Evolutionary conservation across 2,113 vertebrate genomes (phyloP), one percentile per base, ranked within the genome.

Genomic region (Sturnus vulgaris): DNA sequence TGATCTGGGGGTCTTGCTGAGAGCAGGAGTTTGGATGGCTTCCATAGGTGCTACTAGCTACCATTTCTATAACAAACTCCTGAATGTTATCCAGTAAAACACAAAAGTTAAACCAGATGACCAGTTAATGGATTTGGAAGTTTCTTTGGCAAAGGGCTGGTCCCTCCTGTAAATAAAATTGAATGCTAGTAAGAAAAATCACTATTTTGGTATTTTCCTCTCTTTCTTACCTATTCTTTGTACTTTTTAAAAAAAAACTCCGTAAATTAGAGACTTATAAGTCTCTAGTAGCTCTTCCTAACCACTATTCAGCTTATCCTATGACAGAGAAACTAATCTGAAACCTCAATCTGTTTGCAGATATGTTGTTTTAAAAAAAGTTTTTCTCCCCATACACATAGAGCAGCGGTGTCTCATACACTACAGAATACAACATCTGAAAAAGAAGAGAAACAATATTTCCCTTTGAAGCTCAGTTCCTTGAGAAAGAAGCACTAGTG

Each of bases 391-490:
- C n/a, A 49, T 30, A 69, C 39, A 53, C 50, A 57, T 14, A 75
- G 15, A 76, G 14, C 15, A 91, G 16, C 39, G 44, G 33, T 31
- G 11, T 63, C 60, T 94, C 37, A 15, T 44, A 27, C 33, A 22
- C 20, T 82, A 69, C 39, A 25, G 16, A 92, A n/a, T 39, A 11
- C 24, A 82, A 39, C 63, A 82, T 57, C 70, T 55, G 80, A 94
- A 90, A 87, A 79, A 77, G 69, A 94, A 90, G 30, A 92, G 61
- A 92, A 95, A 91, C 60, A 92, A 3, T 83, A 78, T 77, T 91
- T 95, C 24, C 55, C 89, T 95, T 96, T 95, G 93, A 95, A 95
- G 94, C 85, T 88, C 50, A 47, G 37, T 60, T 92, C n/a, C 50
- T 87, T 82, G 42, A 85, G 78, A 92, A 94, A 91, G 46, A 82